A percentile compares a stretch with the other conserved stretches of the same genome.
phyloP scores from a whole-genome alignment of 1,140 invertebrate species.

The Physella acuta region DNA sequence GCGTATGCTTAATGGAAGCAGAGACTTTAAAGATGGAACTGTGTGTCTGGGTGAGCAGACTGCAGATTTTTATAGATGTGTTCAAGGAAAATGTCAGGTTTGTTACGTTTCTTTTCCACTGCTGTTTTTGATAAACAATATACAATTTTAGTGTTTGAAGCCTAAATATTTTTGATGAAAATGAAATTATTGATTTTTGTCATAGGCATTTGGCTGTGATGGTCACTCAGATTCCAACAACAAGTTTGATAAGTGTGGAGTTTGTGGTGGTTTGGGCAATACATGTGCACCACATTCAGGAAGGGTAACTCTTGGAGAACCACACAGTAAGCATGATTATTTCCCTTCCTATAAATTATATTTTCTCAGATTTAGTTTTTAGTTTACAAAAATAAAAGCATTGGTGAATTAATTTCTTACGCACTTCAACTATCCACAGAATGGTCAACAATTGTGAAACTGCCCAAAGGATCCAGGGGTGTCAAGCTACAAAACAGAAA shows the following conservation, averaged over 20 bases:
- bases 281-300: slow-evolving; percentile 65
- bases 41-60: slow-evolving; percentile 8
- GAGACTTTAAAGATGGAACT: slow-evolving; percentile 29
- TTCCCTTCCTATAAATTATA: no score
- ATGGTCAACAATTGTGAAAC: slow-evolving; percentile 34
- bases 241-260: slow-evolving; percentile 77
- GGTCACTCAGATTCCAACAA: slow-evolving; percentile 74
- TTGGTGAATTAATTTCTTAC: background rate
- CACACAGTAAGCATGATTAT: slow-evolving; percentile 34
- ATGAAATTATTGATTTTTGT: no score
- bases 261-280: slow-evolving; percentile 81
- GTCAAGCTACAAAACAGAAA: slow-evolving; percentile 35
- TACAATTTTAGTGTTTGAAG: no score
- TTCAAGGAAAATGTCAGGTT: slow-evolving; percentile 28
- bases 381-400: background rate
- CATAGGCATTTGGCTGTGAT: slow-evolving; percentile 73
- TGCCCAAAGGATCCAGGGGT: slow-evolving; percentile 34
- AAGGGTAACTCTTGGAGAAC: slow-evolving; percentile 28
- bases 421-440: slow-evolving; percentile 28
- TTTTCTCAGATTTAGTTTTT: no score
- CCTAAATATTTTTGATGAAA: no score
- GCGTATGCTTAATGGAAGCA: slow-evolving; percentile 16
- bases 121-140: no score
- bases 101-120: no score
- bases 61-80: slow-evolving; percentile 27